A percentile compares a stretch with the other conserved stretches of the same genome.
Evolutionary conservation across 1,140 invertebrate species (phyloP).

Genomic region (Colletes gigas): DNA sequence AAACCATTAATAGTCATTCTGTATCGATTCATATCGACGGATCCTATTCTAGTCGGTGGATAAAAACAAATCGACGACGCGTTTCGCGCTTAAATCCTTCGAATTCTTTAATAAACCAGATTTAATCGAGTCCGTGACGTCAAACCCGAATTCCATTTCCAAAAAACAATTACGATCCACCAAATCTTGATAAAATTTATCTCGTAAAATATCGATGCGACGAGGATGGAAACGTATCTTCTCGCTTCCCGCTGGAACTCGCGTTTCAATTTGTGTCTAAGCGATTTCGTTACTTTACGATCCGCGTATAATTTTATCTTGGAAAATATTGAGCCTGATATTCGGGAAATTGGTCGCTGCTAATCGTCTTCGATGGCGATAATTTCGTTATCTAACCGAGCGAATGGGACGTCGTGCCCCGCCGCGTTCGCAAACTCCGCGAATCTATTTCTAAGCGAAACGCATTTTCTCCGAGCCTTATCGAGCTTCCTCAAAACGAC

Average conservation of each 20-base stretch:
- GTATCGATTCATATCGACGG: background rate
- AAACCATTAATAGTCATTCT: background rate
- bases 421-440: background rate
- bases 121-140: no score
- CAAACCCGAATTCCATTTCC: no score
- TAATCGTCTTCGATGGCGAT: background rate
- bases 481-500: conserved; percentile 2
- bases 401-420: background rate
- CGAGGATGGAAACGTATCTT: no score
- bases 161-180: no score
- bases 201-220: no score
- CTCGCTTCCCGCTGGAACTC: no score
- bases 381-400: conserved; percentile 1
- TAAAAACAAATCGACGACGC: background rate
- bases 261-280: no score
- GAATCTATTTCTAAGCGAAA: conserved; percentile 5
- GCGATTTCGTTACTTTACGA: no score
- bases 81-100: no score
- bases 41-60: background rate
- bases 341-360: background rate
- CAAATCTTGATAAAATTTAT: no score
- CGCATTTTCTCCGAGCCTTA: conserved; percentile 12
- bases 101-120: no score
- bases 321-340: background rate
- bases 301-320: background rate